Percentiles rank a stretch among this genome's conserved stretches.
These are phyloP conservation scores for Sus cebifrons DNA, from an alignment of 2,797 vertebrate species.

Conservation along the genomic window DNA sequence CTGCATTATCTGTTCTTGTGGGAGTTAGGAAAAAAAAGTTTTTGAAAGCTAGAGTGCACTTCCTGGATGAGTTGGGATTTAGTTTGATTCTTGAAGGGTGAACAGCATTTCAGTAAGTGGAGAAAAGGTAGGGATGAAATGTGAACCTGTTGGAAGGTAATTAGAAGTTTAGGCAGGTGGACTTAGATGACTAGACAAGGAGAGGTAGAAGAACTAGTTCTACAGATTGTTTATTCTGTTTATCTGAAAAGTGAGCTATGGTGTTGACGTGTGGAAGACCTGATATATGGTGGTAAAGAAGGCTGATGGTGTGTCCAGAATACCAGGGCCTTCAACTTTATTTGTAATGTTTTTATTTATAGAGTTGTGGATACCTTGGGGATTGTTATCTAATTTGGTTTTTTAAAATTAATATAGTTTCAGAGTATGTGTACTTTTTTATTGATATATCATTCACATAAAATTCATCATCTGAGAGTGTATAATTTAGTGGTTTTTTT, in stretches of 20 bases:
- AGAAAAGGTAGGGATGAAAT: slow-evolving; percentile 53
- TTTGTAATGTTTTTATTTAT: neutral
- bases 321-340: neutral
- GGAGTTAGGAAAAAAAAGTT: neutral
- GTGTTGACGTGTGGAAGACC: neutral
- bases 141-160: slow-evolving; percentile 36
- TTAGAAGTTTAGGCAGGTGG: neutral
- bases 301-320: neutral
- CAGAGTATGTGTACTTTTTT: neutral
- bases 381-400: slow-evolving; percentile 23
- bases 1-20: neutral
- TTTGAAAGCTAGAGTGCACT: neutral
- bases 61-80: slow-evolving; percentile 19
- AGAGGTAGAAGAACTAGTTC: slow-evolving; percentile 51
- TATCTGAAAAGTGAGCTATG: neutral
- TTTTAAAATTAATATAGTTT: neutral
- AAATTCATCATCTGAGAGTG: neutral
- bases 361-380: neutral
- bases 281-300: neutral
- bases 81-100: slow-evolving; percentile 57
- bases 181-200: slow-evolving; percentile 25
- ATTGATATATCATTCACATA: neutral
- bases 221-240: slow-evolving; percentile 30
- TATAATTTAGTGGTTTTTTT: neutral
- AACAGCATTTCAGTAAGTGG: slow-evolving; percentile 29